phyloP scores from a whole-genome alignment of 2,797 vertebrate genomes.

The Pterois miles region DNA sequence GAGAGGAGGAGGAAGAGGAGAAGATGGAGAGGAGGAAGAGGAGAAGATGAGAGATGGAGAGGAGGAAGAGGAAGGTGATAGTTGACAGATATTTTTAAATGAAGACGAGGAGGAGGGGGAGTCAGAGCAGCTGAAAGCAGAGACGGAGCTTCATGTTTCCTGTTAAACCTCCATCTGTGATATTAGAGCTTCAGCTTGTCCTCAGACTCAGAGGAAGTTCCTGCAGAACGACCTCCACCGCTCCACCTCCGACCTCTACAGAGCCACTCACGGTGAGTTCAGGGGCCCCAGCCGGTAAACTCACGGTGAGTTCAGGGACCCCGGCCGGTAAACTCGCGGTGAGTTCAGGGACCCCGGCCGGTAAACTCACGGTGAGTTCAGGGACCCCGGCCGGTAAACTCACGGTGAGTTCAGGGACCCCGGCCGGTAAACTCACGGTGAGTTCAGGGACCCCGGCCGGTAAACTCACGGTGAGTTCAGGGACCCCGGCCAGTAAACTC shows the following conservation, averaged over 20 bases:
- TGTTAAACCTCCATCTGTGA: conserved; percentile 52
- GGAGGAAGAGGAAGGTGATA: conserved; percentile 4
- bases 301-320: background rate
- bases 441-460: too few relatives aligned
- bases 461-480: too few relatives aligned
- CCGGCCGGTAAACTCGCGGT: background rate
- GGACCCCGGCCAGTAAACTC: too few relatives aligned
- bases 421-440: too few relatives aligned
- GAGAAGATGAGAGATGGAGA: background rate
- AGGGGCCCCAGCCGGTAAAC: background rate
- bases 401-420: too few relatives aligned
- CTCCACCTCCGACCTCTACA: background rate
- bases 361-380: too few relatives aligned
- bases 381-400: too few relatives aligned
- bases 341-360: too few relatives aligned
- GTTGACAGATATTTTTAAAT: conserved; percentile 42
- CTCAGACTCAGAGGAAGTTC: conserved; percentile 2
- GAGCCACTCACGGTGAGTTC: background rate
- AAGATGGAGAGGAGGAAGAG: background rate
- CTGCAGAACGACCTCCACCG: conserved; percentile 19
- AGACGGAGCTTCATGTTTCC: conserved; percentile 53
- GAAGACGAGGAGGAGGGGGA: background rate
- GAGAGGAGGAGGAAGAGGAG: background rate
- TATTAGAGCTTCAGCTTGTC: conserved; percentile 57
- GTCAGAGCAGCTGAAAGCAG: conserved; percentile 39